Percentiles rank a stretch among this genome's conserved stretches.
Evolutionary conservation across 2,797 vertebrate genomes (phyloP).

Genomic region (Onychomys leucogaster): DNA sequence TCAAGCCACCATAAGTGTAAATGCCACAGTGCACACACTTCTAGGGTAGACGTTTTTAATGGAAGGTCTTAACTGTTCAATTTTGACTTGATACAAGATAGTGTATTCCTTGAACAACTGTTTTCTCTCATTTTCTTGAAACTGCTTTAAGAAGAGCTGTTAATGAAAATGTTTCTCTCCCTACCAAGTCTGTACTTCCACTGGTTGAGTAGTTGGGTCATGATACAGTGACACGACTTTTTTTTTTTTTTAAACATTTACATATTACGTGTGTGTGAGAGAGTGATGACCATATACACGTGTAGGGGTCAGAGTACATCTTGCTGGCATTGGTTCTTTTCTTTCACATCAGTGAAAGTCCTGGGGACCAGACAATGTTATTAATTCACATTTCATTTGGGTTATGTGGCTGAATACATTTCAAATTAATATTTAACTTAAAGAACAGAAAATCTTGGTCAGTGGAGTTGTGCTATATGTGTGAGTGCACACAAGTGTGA

Average conservation of each 20-base stretch:
- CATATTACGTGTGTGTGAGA: background rate
- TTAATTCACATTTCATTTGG: background rate
- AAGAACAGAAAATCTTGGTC: background rate
- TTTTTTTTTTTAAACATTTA: background rate
- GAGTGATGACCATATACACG: background rate
- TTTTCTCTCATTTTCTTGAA: background rate
- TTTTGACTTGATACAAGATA: background rate
- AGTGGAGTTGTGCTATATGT: background rate
- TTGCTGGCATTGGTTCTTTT: background rate
- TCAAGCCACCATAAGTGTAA: background rate
- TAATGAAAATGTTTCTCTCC: background rate
- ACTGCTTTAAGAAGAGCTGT: background rate
- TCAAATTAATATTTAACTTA: constrained; percentile 12
- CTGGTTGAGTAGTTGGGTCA: background rate
- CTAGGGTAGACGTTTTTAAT: background rate
- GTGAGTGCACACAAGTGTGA: background rate
- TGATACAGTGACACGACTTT: background rate
- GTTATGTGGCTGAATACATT: background rate
- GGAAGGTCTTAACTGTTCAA: background rate
- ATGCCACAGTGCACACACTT: background rate
- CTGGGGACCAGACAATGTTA: background rate
- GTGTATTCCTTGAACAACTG: background rate
- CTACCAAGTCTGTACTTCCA: background rate
- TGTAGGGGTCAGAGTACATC: background rate
- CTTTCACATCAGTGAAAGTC: background rate